Conservation (phyloP, 2,113 vertebrate genomes). For the Nycticebus coucang region DNA sequence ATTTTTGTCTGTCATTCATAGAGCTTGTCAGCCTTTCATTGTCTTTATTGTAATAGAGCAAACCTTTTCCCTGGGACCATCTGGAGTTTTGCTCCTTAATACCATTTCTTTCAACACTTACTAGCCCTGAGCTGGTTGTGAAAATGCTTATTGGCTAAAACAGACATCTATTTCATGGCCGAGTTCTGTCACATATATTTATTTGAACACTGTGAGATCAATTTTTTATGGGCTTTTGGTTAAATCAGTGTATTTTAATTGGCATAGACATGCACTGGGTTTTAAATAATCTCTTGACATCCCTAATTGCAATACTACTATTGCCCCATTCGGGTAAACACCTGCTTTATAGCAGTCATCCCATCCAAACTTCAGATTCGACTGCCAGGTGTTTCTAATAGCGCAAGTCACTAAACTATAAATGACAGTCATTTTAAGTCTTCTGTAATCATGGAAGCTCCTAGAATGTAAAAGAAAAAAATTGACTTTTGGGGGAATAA, state of each 20-base stretch:
- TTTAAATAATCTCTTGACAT: constrained; percentile 68
- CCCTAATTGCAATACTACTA: constrained; percentile 76
- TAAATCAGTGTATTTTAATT: constrained; percentile 70
- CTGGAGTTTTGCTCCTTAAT: constrained; percentile 53
- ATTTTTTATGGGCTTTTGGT: constrained; percentile 56
- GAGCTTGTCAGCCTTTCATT: constrained; percentile 1
- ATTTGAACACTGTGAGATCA: constrained; percentile 64
- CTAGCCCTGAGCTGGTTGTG: background rate
- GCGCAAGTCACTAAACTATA: constrained; percentile 74
- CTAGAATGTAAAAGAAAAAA: constrained; percentile 54
- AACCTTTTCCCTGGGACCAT: constrained; percentile 33
- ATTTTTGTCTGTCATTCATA: constrained; percentile 37
- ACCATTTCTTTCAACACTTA: constrained; percentile 47
- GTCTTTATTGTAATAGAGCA: constrained; percentile 49
- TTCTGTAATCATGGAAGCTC: constrained; percentile 57
- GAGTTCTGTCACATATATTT: constrained; percentile 49
- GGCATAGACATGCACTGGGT: constrained; percentile 63
- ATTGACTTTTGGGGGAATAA: background rate
- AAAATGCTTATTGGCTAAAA: constrained; percentile 44
- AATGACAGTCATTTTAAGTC: constrained; percentile 77
- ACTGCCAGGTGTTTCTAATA: constrained; percentile 82
- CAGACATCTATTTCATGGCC: constrained; percentile 6
- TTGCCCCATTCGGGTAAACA: constrained; percentile 78
- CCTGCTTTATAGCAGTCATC: constrained; percentile 77
- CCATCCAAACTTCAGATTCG: constrained; percentile 56